Evolutionary conservation across 23 tunicate species (phyloP).

Genomic region (Ascidia mentula): DNA sequence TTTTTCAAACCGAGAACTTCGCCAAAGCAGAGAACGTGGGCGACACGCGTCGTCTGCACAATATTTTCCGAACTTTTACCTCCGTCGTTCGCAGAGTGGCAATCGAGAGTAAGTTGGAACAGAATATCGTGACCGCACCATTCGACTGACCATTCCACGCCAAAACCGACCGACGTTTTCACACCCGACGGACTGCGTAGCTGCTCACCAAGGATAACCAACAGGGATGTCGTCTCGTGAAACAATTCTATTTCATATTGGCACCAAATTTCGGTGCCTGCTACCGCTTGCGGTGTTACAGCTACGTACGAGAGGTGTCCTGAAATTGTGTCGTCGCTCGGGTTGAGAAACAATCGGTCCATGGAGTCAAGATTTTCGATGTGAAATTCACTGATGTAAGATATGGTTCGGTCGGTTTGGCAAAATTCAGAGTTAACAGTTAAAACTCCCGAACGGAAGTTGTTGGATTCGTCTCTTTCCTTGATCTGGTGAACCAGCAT

Average conservation of each 20-base stretch:
- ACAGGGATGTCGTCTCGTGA: too few species aligned
- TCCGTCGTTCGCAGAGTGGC: neutral
- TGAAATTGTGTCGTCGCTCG: neutral
- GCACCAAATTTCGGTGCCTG: neutral
- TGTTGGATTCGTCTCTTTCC: constrained; percentile 24
- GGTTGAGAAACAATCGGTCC: neutral
- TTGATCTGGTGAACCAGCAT: neutral
- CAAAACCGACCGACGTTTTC: too few species aligned
- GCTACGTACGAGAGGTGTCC: neutral
- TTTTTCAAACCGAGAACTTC: neutral
- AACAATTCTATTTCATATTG: neutral
- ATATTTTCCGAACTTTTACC: neutral
- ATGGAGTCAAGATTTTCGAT: neutral
- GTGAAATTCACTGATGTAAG: neutral
- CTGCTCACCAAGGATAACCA: too few species aligned
- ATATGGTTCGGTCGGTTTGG: neutral
- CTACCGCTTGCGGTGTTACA: neutral
- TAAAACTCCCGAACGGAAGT: neutral
- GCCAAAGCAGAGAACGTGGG: neutral
- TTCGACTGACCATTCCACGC: too few species aligned
- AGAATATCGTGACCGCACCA: neutral
- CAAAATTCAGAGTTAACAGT: neutral
- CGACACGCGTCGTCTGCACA: too few species aligned
- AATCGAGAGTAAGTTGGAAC: neutral
- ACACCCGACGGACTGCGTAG: too few species aligned